These are phyloP conservation scores for Nesometra sesokonis DNA, from an alignment of 35 echinoderm and acorn worm species.

Conservation along the genomic window DNA sequence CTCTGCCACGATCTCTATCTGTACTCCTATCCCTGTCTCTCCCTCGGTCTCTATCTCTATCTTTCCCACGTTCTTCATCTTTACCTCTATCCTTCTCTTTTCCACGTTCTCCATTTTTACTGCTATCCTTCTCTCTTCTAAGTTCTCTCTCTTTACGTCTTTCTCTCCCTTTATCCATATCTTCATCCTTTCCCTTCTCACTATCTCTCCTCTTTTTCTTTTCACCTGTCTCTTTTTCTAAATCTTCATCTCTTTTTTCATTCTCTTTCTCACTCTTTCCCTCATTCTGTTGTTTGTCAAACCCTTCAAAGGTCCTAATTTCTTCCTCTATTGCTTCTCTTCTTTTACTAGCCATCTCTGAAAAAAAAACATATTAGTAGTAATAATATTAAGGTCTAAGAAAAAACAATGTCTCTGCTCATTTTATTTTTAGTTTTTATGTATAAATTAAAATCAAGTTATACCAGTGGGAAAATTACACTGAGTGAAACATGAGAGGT, in stretches of 20 bases:
- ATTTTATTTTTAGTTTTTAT: no score
- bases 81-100: neutral
- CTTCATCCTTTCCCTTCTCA: neutral
- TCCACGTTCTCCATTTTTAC: neutral
- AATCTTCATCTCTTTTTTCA: neutral
- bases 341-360: neutral
- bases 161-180: neutral
- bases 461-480: no score
- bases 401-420: no score
- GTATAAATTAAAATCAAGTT: no score
- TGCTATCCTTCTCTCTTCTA: neutral
- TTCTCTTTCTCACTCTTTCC: neutral
- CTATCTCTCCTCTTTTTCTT: neutral
- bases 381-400: no score
- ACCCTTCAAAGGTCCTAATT: neutral
- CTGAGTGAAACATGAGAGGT: no score
- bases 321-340: neutral
- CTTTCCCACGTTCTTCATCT: neutral
- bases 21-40: neutral
- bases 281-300: neutral
- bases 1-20: neutral
- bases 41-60: neutral
- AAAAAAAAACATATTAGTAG: no score
- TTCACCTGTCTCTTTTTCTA: neutral
- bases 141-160: neutral